Conservation (phyloP, 2,113 vertebrate genomes). For the Silurus meridionalis region DNA sequence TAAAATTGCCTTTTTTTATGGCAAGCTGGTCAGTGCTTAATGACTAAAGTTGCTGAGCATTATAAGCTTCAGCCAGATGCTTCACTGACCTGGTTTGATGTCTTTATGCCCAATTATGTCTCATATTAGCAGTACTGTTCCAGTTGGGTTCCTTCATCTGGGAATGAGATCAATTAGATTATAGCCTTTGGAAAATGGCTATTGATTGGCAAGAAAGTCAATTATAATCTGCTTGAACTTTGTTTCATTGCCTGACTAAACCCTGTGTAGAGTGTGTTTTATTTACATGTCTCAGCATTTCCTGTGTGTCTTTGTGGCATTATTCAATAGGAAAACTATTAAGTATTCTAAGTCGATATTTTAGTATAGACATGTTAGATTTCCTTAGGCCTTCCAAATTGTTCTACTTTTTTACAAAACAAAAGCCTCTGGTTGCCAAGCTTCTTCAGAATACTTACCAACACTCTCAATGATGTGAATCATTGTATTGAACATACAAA, state of each 20-base stretch:
- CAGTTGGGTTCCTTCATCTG: constrained; percentile 41
- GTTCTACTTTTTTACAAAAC: neutral
- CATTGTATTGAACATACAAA: no score
- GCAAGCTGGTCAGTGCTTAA: neutral
- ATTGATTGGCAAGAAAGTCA: constrained; percentile 64
- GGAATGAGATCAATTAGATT: constrained; percentile 54
- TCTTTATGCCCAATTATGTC: constrained; percentile 57
- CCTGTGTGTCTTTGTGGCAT: neutral
- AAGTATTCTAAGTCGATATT: constrained; percentile 4
- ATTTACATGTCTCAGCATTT: constrained; percentile 24
- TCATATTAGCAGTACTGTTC: constrained; percentile 61
- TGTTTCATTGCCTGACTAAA: constrained; percentile 49
- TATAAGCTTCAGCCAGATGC: constrained; percentile 32
- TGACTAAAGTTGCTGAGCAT: neutral
- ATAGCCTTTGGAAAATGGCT: constrained; percentile 52
- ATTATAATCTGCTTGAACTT: constrained; percentile 64
- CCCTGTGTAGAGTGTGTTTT: constrained; percentile 27
- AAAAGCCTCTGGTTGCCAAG: neutral
- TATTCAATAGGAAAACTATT: neutral
- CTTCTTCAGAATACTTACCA: neutral
- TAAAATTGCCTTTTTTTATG: neutral
- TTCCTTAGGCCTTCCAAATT: neutral
- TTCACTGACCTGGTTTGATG: constrained; percentile 61
- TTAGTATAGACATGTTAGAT: neutral
- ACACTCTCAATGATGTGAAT: neutral